Base-by-base conservation (phyloP, 2,113 vertebrate species). In the Rhinoptilus africanus region DNA sequence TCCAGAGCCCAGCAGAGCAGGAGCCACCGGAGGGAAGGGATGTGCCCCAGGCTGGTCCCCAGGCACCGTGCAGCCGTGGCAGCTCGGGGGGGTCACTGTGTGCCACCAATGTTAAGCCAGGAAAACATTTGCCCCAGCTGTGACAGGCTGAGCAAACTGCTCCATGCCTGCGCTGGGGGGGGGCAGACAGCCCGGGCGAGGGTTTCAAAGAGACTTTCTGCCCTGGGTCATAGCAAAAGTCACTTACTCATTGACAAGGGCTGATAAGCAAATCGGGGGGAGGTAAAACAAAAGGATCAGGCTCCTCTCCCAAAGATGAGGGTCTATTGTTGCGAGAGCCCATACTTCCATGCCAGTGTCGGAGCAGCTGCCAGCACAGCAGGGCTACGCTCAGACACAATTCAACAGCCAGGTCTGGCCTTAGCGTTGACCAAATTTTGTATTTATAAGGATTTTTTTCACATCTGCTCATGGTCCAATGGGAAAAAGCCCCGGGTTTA, bases 301-400 rank as follows among this genome's bases (percentile, higher is more conserved):
- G 53, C 27, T 83, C 32, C 75, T 85, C 45, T 93, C 93, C 81
- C 82, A 85, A 88, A 92, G 92, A 89, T 90, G 85, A 90, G 73
- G 56, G 59, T 85, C 37, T 93, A 2, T n/a, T 68, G 72, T 83
- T 77, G 28, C 50, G 78, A 78, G 74, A 88, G 30, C 13, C 32
- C 26, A 12, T 28, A 39, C 14, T 82, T 57, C 56, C 5, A 4
- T 14, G 12, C 23, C 59, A 82, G 27, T 5, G 0, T 37, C 50
- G 23, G 47, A 83, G 41, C n/a, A 79, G 45, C n/a, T 88, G 63
- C 82, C 45, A 76, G 2, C 12, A 24, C 7, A 32, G 6, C 47
- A 77, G 28, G 32, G 27, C 67, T 75, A 67, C 26, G 50, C 18
- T 59, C 30, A 72, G 76, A 64, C 14, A 20, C 5, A 34, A 68